Evolutionary conservation across 2,888 invertebrate genomes (phyloP).

Genomic region (Apomyelois bistriatella): DNA sequence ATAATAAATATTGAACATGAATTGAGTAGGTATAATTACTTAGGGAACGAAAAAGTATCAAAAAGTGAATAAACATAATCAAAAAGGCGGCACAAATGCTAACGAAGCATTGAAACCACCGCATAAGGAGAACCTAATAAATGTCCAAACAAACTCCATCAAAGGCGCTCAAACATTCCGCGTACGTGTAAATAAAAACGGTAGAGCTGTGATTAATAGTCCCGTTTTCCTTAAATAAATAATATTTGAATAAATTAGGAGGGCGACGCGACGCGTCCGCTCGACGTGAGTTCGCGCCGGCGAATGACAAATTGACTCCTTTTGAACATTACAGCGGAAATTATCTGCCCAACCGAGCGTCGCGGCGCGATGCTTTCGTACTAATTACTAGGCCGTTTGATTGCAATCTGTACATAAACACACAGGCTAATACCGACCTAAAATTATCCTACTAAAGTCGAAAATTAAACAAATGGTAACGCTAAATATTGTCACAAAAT

Average conservation of each 20-base stretch:
- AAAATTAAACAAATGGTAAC: slow-evolving; percentile 30
- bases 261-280: slow-evolving; percentile 67
- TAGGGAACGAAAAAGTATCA: slow-evolving; percentile 17
- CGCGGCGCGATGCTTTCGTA: slow-evolving; percentile 65
- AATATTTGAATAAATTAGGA: slow-evolving; percentile 78
- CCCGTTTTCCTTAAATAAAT: slow-evolving; percentile 78
- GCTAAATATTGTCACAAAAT: slow-evolving; percentile 70
- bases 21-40: slow-evolving; percentile 16
- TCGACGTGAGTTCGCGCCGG: slow-evolving; percentile 64
- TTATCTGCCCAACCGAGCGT: slow-evolving; percentile 76
- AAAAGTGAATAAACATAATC: slow-evolving; percentile 19
- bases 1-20: background rate
- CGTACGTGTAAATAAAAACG: slow-evolving; percentile 73
- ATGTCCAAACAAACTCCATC: slow-evolving; percentile 62
- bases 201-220: slow-evolving; percentile 76
- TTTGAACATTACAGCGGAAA: slow-evolving; percentile 77
- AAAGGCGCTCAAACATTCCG: slow-evolving; percentile 61
- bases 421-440: slow-evolving; percentile 41
- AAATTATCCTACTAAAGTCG: slow-evolving; percentile 32
- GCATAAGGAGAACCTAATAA: slow-evolving; percentile 54
- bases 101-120: slow-evolving; percentile 39
- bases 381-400: slow-evolving; percentile 77
- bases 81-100: slow-evolving; percentile 22
- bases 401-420: slow-evolving; percentile 56
- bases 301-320: slow-evolving; percentile 77